Evolutionary conservation across 2,113 vertebrate species (phyloP).

Genomic region (Taxidea taxus): DNA sequence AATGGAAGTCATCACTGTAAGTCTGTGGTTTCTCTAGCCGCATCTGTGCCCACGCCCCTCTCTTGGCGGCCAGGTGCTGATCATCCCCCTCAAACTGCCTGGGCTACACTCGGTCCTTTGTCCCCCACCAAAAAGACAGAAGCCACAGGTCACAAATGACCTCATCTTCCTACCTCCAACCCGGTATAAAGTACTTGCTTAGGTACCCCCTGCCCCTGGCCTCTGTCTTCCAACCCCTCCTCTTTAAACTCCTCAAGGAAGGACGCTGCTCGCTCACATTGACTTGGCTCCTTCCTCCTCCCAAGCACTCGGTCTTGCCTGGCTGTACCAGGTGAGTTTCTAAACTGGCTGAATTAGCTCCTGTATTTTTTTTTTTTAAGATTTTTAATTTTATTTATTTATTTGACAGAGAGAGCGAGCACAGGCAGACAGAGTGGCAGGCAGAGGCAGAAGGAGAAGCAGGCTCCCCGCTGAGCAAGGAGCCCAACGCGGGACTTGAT

Average conservation of each 20-base stretch:
- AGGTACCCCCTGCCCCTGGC: rapidly evolving
- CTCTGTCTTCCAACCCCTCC: background rate
- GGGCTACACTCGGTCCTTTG: background rate
- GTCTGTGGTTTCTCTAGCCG: background rate
- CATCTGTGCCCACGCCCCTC: rapidly evolving
- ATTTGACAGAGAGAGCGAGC: no score
- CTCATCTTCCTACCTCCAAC: background rate
- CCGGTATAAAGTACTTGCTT: background rate
- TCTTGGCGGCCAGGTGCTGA: rapidly evolving
- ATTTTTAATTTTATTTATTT: no score
- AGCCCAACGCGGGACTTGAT: no score
- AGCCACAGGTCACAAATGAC: background rate
- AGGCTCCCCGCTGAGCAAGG: no score
- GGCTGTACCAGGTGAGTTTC: background rate
- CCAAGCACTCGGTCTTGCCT: background rate
- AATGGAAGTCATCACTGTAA: background rate
- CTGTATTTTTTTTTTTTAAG: background rate
- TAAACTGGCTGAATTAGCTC: background rate
- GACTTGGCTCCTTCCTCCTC: background rate
- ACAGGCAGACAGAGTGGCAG: no score
- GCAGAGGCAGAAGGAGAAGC: no score
- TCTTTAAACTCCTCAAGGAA: background rate
- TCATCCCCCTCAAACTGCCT: rapidly evolving
- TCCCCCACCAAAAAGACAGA: background rate
- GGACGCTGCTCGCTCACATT: background rate